Evolutionary conservation across 2,888 invertebrate genomes (phyloP).

Genomic region (Meghimatium bilineatum): DNA sequence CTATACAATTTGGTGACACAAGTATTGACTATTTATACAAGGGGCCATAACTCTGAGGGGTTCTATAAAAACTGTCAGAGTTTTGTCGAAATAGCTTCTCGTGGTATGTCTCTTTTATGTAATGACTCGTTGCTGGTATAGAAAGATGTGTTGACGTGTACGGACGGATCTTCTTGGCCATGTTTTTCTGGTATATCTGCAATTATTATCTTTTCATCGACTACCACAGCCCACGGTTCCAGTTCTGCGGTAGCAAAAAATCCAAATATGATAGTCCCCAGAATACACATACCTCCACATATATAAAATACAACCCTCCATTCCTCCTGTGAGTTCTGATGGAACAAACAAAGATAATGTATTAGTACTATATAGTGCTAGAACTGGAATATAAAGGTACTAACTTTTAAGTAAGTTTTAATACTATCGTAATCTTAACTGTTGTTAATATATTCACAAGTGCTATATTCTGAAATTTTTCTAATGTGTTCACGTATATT

Average conservation of each 20-base stretch:
- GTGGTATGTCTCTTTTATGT: not conserved
- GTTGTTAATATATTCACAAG: not conserved
- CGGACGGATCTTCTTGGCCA: not conserved
- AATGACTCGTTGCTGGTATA: not conserved
- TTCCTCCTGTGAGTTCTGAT: constrained; percentile 61
- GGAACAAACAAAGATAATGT: constrained; percentile 7
- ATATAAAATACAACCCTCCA: constrained; percentile 64
- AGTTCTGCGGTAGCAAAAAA: constrained; percentile 55
- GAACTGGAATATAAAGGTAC: no score
- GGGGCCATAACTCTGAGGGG: no score
- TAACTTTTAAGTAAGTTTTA: no score
- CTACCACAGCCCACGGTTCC: not conserved
- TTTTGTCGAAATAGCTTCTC: not conserved
- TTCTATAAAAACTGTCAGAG: no score
- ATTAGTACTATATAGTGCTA: no score
- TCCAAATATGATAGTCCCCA: constrained; percentile 59
- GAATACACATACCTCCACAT: constrained; percentile 57
- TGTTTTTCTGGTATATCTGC: not conserved
- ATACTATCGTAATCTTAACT: no score
- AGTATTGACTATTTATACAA: no score
- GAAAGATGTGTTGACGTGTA: not conserved
- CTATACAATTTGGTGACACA: no score
- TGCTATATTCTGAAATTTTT: not conserved
- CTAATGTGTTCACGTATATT: not conserved
- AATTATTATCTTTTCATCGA: not conserved